Conservation (phyloP, 2,113 vertebrate genomes). For the Alligator mississippiensis region DNA sequence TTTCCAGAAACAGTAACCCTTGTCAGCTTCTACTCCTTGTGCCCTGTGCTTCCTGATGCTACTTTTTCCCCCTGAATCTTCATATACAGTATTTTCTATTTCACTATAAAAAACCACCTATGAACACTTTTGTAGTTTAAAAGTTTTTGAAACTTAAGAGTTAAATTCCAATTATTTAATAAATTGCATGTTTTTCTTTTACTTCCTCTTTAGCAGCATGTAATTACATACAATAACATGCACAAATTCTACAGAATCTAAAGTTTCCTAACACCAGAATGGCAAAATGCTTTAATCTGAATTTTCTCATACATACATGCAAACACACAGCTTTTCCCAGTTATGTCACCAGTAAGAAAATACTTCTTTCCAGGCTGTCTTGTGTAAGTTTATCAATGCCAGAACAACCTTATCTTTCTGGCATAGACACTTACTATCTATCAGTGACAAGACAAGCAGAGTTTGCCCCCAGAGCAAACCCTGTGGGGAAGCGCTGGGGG, state of each 20-base stretch:
- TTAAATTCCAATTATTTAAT: background rate
- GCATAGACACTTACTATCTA: background rate
- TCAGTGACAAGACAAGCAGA: background rate
- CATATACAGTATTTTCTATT: slow-evolving; percentile 18
- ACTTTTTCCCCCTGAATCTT: background rate
- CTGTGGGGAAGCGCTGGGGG: too few relatives aligned
- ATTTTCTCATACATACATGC: background rate
- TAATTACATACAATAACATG: background rate
- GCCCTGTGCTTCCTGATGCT: background rate
- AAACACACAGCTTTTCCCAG: background rate
- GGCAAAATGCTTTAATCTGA: background rate
- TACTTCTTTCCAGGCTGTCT: background rate
- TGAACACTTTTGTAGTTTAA: rapidly evolving
- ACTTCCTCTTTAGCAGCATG: too few relatives aligned
- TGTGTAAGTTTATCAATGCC: background rate
- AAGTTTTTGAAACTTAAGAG: background rate
- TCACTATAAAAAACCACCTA: background rate
- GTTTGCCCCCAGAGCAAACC: too few relatives aligned
- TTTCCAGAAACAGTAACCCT: background rate
- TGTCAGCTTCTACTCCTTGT: background rate
- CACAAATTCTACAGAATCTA: background rate
- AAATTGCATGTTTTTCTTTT: background rate
- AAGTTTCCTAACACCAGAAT: background rate
- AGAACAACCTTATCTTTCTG: background rate
- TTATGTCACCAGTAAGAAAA: background rate